Evolutionary conservation across 2,888 invertebrate species (phyloP).

Genomic region (Allacma fusca): DNA sequence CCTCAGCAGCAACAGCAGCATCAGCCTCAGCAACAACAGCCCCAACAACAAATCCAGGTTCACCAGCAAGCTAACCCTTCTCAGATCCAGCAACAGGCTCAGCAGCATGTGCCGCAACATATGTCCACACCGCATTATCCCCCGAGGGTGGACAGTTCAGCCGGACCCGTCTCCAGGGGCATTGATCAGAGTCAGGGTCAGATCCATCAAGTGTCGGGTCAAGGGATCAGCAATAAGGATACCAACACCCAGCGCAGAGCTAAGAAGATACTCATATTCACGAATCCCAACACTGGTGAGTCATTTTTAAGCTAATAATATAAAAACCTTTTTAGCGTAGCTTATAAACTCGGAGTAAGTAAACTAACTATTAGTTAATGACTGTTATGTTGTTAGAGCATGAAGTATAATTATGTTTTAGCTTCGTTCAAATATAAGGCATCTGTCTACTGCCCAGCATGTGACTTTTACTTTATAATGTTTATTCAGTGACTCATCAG

Average conservation of each 20-base stretch:
- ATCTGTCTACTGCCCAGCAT: no score
- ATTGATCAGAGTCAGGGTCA: slow-evolving; percentile 4
- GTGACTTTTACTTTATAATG: no score
- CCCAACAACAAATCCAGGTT: slow-evolving; percentile 40
- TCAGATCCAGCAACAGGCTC: slow-evolving; percentile 14
- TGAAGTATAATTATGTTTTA: no score
- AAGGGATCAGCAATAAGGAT: slow-evolving; percentile 6
- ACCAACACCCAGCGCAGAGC: background rate
- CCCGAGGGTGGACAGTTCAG: background rate
- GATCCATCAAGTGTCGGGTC: background rate
- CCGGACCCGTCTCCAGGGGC: background rate
- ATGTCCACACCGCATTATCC: slow-evolving; percentile 4
- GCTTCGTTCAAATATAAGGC: no score
- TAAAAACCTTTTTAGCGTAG: no score
- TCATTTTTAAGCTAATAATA: background rate
- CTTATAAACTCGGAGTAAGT: no score
- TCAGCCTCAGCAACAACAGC: slow-evolving; percentile 47
- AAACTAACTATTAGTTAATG: no score
- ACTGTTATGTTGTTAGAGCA: no score
- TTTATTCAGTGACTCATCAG: no score
- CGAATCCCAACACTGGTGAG: slow-evolving; percentile 11
- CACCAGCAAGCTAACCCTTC: slow-evolving; percentile 27
- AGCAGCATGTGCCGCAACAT: slow-evolving; percentile 22
- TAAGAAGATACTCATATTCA: background rate
- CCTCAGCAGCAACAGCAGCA: slow-evolving; percentile 46